Percentiles rank a stretch among this genome's conserved stretches.
phyloP scores from a whole-genome alignment of 2,888 invertebrate species.

The Furcula furcula region DNA sequence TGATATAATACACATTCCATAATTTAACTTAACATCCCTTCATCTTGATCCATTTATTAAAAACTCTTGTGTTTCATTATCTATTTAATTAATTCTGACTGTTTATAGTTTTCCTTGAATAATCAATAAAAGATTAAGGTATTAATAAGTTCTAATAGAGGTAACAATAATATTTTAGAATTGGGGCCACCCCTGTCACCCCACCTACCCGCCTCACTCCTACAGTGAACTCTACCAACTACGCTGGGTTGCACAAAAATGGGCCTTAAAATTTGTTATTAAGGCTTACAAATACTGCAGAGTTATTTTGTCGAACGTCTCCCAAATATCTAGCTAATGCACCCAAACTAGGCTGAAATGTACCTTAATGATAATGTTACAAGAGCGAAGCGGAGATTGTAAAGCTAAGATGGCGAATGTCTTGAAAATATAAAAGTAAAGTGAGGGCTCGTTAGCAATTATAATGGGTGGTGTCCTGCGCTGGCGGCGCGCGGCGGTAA shows the following conservation, averaged over 20 bases:
- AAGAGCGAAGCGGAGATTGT: not conserved
- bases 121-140: no score
- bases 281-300: conserved; percentile 3
- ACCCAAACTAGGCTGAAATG: not conserved
- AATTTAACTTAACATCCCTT: no score
- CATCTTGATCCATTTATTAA: no score
- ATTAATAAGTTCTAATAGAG: conserved; percentile 12
- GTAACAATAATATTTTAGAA: conserved; percentile 52
- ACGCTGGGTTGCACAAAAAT: conserved; percentile 24
- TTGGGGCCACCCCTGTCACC: conserved; percentile 33
- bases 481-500: conserved; percentile 32
- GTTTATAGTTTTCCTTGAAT: no score
- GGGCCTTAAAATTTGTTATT: conserved; percentile 4
- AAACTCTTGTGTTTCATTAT: no score
- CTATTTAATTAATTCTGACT: no score
- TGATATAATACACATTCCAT: no score
- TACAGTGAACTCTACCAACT: conserved; percentile 40
- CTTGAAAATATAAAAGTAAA: conserved; percentile 48
- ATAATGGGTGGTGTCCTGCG: conserved; percentile 57
- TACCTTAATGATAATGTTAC: not conserved
- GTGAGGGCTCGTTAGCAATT: conserved; percentile 65
- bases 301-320: conserved; percentile 12
- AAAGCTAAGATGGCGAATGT: conserved; percentile 9
- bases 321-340: conserved; percentile 39
- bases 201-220: conserved; percentile 26